These are phyloP conservation scores for Tillus elongatus DNA, from an alignment of 2,888 invertebrate species.

Conservation along the genomic window DNA sequence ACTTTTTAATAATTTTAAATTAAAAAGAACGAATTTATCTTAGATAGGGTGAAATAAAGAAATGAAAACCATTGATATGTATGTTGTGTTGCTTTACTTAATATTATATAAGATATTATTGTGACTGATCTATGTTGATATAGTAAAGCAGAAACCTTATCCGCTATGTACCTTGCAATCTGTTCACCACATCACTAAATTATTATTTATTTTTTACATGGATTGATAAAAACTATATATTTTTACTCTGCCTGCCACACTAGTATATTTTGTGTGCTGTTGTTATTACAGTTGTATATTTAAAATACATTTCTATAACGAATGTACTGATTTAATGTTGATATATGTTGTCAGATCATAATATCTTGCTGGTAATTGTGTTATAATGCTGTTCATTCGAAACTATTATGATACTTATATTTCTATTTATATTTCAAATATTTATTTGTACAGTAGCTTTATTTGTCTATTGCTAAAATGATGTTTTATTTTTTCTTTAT, in stretches of 20 bases:
- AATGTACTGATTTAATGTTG: conserved; percentile 40
- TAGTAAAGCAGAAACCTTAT: conserved; percentile 29
- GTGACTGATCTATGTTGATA: conserved; percentile 40
- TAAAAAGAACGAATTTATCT: conserved; percentile 44
- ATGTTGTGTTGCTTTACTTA: conserved; percentile 44
- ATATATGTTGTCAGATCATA: conserved; percentile 38
- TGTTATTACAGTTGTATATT: too few species aligned
- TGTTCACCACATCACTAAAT: conserved; percentile 5
- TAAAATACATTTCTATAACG: too few species aligned
- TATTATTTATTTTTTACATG: not conserved
- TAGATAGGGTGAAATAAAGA: conserved; percentile 43
- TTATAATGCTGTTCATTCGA: conserved; percentile 32
- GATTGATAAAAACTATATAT: conserved; percentile 22
- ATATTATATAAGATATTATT: conserved; percentile 35
- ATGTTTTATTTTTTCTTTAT: conserved; percentile 31
- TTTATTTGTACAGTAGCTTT: conserved; percentile 34
- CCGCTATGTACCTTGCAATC: conserved; percentile 42
- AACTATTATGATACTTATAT: conserved; percentile 25
- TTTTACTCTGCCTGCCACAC: conserved; percentile 35
- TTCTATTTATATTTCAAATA: conserved; percentile 15
- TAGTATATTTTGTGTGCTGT: conserved; percentile 36
- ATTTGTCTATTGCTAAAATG: conserved; percentile 32
- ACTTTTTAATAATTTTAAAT: conserved; percentile 44
- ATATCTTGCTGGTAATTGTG: conserved; percentile 37
- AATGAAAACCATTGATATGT: conserved; percentile 37